A percentile compares a stretch with the other conserved stretches of the same genome.
Evolutionary conservation across 2,797 vertebrate species (phyloP).

Genomic region (Myotis daubentonii): DNA sequence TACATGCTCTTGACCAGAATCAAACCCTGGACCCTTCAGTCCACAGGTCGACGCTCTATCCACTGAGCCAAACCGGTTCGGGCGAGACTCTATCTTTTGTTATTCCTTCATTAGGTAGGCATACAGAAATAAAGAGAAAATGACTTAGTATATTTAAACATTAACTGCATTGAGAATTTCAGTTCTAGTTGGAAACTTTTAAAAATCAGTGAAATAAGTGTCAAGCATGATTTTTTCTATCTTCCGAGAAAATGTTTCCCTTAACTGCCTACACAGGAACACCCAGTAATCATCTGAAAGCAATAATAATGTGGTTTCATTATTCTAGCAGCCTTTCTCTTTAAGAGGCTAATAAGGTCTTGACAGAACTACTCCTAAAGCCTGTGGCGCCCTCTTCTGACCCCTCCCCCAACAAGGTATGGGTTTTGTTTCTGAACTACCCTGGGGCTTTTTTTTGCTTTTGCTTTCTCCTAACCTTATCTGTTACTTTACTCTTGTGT

Average conservation of each 20-base stretch:
- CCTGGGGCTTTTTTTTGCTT: background rate
- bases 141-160: background rate
- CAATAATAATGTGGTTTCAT: conserved; percentile 57
- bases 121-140: background rate
- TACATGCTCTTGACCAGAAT: too few relatives aligned
- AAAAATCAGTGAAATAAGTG: conserved; percentile 26
- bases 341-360: conserved; percentile 49
- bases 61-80: too few relatives aligned
- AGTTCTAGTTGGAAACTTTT: background rate
- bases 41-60: too few relatives aligned
- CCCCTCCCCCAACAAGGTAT: background rate
- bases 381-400: conserved; percentile 73
- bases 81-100: background rate
- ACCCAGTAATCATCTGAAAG: conserved; percentile 69
- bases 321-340: background rate
- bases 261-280: conserved; percentile 51
- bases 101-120: background rate
- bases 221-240: conserved; percentile 54
- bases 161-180: background rate
- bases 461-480: background rate
- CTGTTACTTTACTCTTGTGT: background rate
- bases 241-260: conserved; percentile 58
- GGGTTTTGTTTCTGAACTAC: conserved; percentile 27
- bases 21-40: too few relatives aligned
- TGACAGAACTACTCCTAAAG: conserved; percentile 17